A percentile compares a stretch with the other conserved stretches of the same genome.
Evolutionary conservation across 2,888 invertebrate genomes (phyloP).

Genomic region (Drosophila prolongata): DNA sequence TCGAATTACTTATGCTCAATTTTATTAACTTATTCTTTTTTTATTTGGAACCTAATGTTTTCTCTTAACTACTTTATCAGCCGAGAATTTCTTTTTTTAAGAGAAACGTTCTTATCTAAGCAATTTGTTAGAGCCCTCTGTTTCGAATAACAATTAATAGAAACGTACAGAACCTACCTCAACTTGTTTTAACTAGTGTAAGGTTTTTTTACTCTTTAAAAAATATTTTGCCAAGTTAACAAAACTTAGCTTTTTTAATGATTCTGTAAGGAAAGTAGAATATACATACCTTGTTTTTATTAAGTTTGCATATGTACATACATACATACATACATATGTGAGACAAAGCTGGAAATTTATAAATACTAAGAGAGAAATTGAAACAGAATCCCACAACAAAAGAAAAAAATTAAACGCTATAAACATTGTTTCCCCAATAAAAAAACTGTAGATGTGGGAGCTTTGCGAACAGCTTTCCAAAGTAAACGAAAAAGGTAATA

Average conservation of each 20-base stretch:
- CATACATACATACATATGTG: too few species aligned
- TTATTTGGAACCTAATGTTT: too few species aligned
- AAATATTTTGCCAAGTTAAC: neutral
- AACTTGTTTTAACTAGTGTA: neutral
- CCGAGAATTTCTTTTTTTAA: neutral
- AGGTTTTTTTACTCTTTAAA: neutral
- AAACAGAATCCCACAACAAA: too few species aligned
- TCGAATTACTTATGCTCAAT: neutral
- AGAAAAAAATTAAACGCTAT: neutral
- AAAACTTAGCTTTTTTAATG: too few species aligned
- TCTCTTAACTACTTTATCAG: neutral
- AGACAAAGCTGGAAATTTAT: neutral
- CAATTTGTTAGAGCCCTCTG: neutral
- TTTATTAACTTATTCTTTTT: neutral
- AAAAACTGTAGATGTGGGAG: neutral
- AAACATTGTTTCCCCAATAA: neutral
- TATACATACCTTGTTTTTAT: too few species aligned
- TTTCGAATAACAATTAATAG: neutral
- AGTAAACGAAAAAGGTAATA: neutral
- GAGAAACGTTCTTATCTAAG: neutral
- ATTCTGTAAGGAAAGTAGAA: too few species aligned
- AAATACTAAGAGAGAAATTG: neutral
- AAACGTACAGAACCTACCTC: neutral
- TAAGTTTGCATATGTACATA: neutral
- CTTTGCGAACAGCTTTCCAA: neutral